Percentiles rank a stretch among this genome's conserved stretches.
These are phyloP conservation scores for Drosophila rhopaloa DNA, from an alignment of 1,140 invertebrate species.

Conservation along the genomic window DNA sequence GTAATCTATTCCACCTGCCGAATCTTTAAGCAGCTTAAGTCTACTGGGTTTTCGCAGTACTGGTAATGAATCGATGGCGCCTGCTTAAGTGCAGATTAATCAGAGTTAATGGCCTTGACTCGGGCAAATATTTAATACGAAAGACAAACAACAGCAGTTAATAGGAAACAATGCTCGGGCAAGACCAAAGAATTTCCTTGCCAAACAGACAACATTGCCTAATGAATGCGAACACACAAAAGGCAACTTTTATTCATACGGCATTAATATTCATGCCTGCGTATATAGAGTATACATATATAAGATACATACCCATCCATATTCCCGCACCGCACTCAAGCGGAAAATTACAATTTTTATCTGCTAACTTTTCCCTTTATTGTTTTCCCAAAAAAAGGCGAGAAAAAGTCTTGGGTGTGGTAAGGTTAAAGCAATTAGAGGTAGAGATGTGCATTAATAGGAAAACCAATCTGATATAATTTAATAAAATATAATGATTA, in stretches of 20 bases:
- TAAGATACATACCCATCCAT: constrained; percentile 1
- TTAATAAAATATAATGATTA: not conserved
- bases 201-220: constrained; percentile 34
- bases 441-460: not conserved
- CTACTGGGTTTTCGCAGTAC: not conserved
- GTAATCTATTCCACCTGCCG: constrained; percentile 3
- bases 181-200: constrained; percentile 37
- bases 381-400: constrained; percentile 39
- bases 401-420: not conserved
- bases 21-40: constrained; percentile 28
- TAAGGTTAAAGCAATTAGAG: not conserved
- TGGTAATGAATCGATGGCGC: not conserved
- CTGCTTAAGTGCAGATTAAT: constrained; percentile 70
- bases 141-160: constrained; percentile 51
- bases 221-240: constrained; percentile 54
- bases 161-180: constrained; percentile 52
- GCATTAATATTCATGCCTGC: constrained; percentile 68
- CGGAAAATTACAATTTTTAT: constrained; percentile 74
- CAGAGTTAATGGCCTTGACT: constrained; percentile 61
- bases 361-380: constrained; percentile 49
- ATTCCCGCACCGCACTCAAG: constrained; percentile 14
- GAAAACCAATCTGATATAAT: not conserved
- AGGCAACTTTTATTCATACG: constrained; percentile 70
- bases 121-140: constrained; percentile 39
- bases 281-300: constrained; percentile 11